Evolutionary conservation across 2,113 vertebrate genomes (phyloP).

Genomic region (Scophthalmus maximus): DNA sequence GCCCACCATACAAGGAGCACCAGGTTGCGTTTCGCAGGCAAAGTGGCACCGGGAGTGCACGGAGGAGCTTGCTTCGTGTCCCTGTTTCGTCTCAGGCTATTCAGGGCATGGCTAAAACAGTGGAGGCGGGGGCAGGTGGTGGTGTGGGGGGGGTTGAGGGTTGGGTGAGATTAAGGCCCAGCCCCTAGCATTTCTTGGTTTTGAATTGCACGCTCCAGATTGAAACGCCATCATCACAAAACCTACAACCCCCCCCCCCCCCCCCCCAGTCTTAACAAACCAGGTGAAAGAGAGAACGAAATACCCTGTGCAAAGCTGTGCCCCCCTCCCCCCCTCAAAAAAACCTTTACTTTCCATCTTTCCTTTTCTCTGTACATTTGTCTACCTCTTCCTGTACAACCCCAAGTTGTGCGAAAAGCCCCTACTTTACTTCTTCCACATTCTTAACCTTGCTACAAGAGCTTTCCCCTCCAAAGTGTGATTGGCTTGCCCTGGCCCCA

Average conservation of each 20-base stretch:
- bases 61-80: background rate
- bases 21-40: constrained; percentile 47
- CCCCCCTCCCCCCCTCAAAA: background rate
- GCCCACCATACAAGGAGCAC: constrained; percentile 72
- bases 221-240: constrained; percentile 61
- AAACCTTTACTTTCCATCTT: background rate
- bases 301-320: background rate
- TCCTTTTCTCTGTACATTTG: background rate
- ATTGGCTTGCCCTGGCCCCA: constrained; percentile 75
- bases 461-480: constrained; percentile 67
- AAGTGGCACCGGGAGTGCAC: constrained; percentile 2
- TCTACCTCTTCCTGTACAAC: background rate
- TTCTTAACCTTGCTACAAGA: constrained; percentile 15
- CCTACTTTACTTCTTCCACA: constrained; percentile 8
- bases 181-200: constrained; percentile 62
- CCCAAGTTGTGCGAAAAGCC: background rate
- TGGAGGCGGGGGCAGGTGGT: constrained; percentile 11
- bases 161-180: constrained; percentile 1
- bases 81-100: constrained; percentile 64
- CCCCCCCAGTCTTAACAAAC: background rate
- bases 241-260: constrained; percentile 13
- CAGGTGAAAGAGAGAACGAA: background rate
- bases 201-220: constrained; percentile 72
- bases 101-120: constrained; percentile 58
- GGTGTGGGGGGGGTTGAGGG: background rate